Evolutionary conservation across 2,888 invertebrate genomes (phyloP), one percentile per base, ranked within the genome.

Genomic region (Drosophila villosipedis): DNA sequence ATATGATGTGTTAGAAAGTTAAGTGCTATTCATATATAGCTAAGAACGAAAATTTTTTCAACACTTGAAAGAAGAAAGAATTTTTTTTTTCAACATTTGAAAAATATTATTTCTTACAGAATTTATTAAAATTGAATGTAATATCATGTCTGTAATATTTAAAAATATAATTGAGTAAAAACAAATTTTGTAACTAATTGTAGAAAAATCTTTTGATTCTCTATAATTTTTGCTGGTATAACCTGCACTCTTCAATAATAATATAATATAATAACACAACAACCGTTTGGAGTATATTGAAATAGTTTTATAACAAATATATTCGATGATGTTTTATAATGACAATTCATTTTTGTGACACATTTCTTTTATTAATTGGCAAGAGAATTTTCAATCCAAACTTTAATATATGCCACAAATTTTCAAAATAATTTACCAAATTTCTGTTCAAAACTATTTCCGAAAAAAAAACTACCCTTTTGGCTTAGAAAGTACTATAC

Each of bases 401-500:
- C 49, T 22, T 30, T 3, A n/a, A 50, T 50, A 28, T 31, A n/a
- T 37, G 7, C 25, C 9, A 67, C 9, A 37, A 16, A 43, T 37
- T 41, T 28, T 3, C 6, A 12, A 41, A 62, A 4, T 4, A 7
- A 50, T 16, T 64, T 60, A n/a, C 1, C 6, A 47, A 6, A 14
- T 25, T 39, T 12, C 5, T 14, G 22, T 10, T 33, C 37, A 22
- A 22, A 30, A 31, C 7, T 52, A 35, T 43, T 31, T 43, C 16
- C 4, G 16, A 30, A 37, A 41, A 9, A 16, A 19, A 50, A 76
- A 60, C 62, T 58, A 65, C 57, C 71, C 71, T 39, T 33, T 31
- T n/a, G 12, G 0, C 12, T 12, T 28, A 2, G 30, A 41, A 59
- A 35, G 19, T 4, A 22, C 10, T 31, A 14, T 10, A 22, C 19